These are phyloP conservation scores for Pyrocephalus nanus DNA, from an alignment of 2,797 vertebrate genomes.

Conservation along the genomic window DNA sequence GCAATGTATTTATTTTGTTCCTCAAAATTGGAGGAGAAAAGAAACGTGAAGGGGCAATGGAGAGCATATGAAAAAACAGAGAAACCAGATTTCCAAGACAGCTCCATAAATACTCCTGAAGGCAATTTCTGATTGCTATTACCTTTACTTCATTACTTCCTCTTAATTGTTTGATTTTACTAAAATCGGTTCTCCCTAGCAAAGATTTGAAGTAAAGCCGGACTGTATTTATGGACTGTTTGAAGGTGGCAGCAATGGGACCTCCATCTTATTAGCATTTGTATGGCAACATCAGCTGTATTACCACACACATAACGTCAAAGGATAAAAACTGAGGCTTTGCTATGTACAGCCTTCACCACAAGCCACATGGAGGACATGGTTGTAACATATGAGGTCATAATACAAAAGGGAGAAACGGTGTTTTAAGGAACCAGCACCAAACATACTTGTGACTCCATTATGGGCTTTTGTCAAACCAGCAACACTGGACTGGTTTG, in stretches of 20 bases:
- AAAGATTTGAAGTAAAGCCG: not conserved
- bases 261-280: not conserved
- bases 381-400: rapidly evolving
- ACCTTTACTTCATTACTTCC: not conserved
- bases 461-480: slow-evolving; percentile 81
- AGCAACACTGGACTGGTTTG: slow-evolving; percentile 66
- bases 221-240: not conserved
- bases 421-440: not conserved
- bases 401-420: not conserved
- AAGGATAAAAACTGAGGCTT: not conserved
- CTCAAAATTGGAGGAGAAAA: not conserved
- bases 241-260: not conserved
- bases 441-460: slow-evolving; percentile 88
- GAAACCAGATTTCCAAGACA: not conserved
- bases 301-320: not conserved
- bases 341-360: not conserved
- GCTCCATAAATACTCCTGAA: not conserved
- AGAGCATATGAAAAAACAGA: not conserved
- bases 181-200: not conserved
- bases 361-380: not conserved
- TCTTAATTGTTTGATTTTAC: not conserved
- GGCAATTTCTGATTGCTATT: not conserved
- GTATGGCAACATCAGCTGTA: not conserved
- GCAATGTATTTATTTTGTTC: not conserved
- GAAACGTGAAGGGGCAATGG: not conserved